A percentile compares a stretch with the other conserved stretches of the same genome.
Conservation (phyloP, 2,888 invertebrate genomes). For the Sphaerophoria rueppellii region DNA sequence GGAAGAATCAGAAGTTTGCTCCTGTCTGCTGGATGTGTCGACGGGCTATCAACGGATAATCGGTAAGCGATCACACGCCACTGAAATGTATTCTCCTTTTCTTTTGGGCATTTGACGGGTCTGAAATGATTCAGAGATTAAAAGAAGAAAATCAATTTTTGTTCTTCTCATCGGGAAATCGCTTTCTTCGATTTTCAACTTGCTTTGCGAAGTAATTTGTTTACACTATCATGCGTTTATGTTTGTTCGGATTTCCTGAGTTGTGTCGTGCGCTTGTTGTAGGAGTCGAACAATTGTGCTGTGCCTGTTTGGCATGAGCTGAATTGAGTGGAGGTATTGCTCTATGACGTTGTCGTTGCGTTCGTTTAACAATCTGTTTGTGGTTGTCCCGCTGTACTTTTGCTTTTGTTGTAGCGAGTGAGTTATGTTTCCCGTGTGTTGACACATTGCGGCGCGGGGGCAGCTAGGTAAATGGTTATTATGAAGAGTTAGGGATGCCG, state of each 20-base stretch:
- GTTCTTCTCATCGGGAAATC: slow-evolving; percentile 49
- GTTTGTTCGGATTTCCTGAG: slow-evolving; percentile 71
- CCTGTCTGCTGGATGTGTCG: slow-evolving; percentile 41
- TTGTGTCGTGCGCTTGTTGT: slow-evolving; percentile 32
- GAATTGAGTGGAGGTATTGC: not conserved
- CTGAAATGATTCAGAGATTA: slow-evolving; percentile 61
- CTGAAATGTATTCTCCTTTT: slow-evolving; percentile 28
- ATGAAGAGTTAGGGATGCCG: slow-evolving; percentile 15
- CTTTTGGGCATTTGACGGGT: slow-evolving; percentile 34
- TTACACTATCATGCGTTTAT: slow-evolving; percentile 68
- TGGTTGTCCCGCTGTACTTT: slow-evolving; percentile 66
- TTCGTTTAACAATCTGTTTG: slow-evolving; percentile 64
- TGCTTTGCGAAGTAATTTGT: slow-evolving; percentile 54
- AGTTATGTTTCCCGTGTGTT: slow-evolving; percentile 65
- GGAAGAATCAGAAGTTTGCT: slow-evolving; percentile 48
- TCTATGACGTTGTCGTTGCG: slow-evolving; percentile 38
- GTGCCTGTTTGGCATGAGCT: slow-evolving; percentile 31
- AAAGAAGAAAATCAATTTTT: slow-evolving; percentile 18
- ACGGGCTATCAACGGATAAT: slow-evolving; percentile 65
- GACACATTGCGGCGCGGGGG: not conserved
- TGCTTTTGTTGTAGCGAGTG: slow-evolving; percentile 49
- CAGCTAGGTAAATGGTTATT: not conserved
- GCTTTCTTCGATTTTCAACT: slow-evolving; percentile 59
- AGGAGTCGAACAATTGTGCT: not conserved
- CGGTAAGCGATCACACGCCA: slow-evolving; percentile 53